Base-by-base conservation (phyloP, 2,113 vertebrate species). In the Mesocricetus auratus region DNA sequence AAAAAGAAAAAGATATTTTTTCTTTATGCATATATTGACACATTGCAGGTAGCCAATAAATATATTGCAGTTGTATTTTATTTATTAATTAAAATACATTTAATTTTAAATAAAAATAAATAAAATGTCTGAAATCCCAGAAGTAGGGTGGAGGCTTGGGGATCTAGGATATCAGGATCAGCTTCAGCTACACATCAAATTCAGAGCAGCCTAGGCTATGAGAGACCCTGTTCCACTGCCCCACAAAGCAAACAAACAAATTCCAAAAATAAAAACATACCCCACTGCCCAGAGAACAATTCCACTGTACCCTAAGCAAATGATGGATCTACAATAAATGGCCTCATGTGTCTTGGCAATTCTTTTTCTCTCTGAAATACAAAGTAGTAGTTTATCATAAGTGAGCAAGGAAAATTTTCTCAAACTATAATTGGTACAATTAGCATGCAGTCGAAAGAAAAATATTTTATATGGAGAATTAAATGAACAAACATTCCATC, bases 311-410 rank as follows among this genome's bases (percentile, higher is more conserved):
- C 62, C 45, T 79, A 39, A 85, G 78, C 71, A 86, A 93, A 50
- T 79, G 85, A 58, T 21, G 86, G 39, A 88, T 39, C 29, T 86
- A 42, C 50, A 86, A 71, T 81, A 64, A 95, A 69, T 95, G 78
- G 86, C 56, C 81, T 53, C 71, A 79, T 3, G 3, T 89, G 22
- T 47, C 56, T 81, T 89, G 71, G 83, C 31, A 88, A 86, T 95
- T 12, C 47, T 81, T 94, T 97, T 93, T 88, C 21, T 93, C 24
- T 91, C 45, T n/a, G 66, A 94, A 93, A 89, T 91, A 82, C 42
- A 71, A 94, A 89, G 66, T 83, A 78, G 42, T 73, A 77, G 21
- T 42, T 47, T 77, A 62, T 69, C 82, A 56, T 69, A 69, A 78
- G 11, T 89, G 71, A 92, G 26, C 5, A 93, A 78, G 94, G n/a